phyloP scores from a whole-genome alignment of 2,113 vertebrate genomes.

The Rhombomys opimus region DNA sequence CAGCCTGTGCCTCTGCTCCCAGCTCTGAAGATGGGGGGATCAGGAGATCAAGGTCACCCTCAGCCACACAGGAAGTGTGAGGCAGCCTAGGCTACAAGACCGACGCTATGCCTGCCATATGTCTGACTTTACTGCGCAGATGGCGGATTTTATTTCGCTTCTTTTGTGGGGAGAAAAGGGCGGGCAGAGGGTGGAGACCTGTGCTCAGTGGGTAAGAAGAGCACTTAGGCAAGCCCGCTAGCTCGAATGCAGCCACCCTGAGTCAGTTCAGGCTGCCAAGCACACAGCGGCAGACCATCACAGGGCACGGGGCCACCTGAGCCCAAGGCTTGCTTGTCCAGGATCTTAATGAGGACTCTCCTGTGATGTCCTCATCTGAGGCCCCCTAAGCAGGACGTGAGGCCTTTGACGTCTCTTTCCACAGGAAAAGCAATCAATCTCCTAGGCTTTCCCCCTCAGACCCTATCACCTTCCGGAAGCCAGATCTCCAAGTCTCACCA shows the following conservation, averaged over 20 bases:
- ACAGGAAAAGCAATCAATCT: neutral
- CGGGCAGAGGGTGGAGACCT: neutral
- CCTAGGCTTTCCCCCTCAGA: neutral
- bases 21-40: neutral
- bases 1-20: neutral
- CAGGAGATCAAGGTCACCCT: neutral
- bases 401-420: neutral
- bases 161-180: too few species aligned
- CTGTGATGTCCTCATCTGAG: neutral
- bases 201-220: neutral
- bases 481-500: neutral
- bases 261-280: neutral
- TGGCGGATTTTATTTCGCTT: neutral
- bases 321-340: neutral
- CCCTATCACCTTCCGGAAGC: neutral
- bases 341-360: neutral
- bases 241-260: accelerated
- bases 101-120: too few species aligned
- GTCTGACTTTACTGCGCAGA: neutral
- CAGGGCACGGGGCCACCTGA: neutral
- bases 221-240: accelerated
- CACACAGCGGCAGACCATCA: neutral
- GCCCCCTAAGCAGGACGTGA: neutral
- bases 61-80: neutral
- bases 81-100: neutral